Conservation (phyloP, 2,888 invertebrate genomes). For the Pristionchus mayeri region DNA sequence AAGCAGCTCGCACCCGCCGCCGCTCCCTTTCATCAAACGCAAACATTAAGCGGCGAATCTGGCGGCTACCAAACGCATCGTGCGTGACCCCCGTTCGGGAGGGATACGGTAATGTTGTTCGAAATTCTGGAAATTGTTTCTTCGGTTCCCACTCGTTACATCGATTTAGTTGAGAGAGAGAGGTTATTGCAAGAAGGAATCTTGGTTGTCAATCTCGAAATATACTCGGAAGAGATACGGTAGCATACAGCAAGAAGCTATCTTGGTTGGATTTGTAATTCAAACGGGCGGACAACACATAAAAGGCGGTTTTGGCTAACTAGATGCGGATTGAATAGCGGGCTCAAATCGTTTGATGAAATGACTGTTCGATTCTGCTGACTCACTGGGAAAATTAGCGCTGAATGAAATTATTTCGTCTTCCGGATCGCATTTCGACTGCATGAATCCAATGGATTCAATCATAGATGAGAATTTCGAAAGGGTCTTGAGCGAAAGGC, state of each 20-base stretch:
- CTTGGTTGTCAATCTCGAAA: no score
- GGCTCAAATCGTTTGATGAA: background rate
- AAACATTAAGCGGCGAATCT: conserved; percentile 37
- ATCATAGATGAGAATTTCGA: no score
- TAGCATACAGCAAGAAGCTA: no score
- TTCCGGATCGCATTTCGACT: background rate
- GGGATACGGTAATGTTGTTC: background rate
- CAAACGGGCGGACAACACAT: background rate
- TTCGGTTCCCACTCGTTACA: no score
- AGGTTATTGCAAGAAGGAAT: no score
- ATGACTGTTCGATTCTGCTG: background rate
- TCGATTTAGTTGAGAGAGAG: no score
- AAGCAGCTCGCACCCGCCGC: background rate
- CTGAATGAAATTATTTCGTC: background rate
- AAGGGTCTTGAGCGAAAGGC: no score
- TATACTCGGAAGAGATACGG: no score
- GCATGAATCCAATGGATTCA: no score
- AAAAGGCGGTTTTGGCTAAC: background rate
- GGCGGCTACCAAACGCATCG: background rate
- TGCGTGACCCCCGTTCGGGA: no score
- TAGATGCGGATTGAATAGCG: background rate
- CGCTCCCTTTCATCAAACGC: conserved; percentile 39
- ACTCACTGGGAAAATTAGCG: conserved; percentile 2
- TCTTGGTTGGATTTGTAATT: background rate
- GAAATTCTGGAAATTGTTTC: background rate